Evolutionary conservation across 2,888 invertebrate species (phyloP).

Genomic region (Dilophus febrilis): DNA sequence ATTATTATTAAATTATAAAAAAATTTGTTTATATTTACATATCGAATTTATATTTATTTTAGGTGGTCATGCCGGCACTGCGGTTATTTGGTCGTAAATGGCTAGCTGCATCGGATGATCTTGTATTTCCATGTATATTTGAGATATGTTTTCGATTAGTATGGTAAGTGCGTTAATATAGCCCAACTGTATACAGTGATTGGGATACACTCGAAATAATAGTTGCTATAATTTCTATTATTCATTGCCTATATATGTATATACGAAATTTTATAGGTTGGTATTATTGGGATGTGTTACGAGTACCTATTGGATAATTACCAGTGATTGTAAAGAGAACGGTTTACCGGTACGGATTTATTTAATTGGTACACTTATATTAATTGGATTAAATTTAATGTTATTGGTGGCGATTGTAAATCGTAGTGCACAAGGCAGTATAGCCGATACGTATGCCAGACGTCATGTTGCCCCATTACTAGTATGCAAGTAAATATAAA

Average conservation of each 20-base stretch:
- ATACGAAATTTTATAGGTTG: slow-evolving; percentile 46
- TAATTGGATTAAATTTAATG: slow-evolving; percentile 45
- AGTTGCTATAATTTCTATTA: slow-evolving; percentile 1
- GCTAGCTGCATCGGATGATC: slow-evolving; percentile 82
- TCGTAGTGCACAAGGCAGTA: slow-evolving; percentile 59
- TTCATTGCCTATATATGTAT: slow-evolving; percentile 4
- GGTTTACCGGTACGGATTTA: slow-evolving; percentile 53
- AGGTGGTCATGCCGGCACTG: slow-evolving; percentile 60
- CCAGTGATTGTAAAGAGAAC: slow-evolving; percentile 50
- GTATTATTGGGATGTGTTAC: slow-evolving; percentile 46
- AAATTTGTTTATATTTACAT: too few relatives aligned
- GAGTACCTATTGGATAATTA: slow-evolving; percentile 44
- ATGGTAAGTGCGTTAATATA: slow-evolving; percentile 51
- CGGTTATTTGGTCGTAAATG: slow-evolving; percentile 76
- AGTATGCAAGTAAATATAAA: slow-evolving; percentile 43
- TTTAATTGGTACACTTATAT: slow-evolving; percentile 49
- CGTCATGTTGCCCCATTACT: slow-evolving; percentile 53
- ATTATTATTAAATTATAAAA: too few relatives aligned
- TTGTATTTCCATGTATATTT: slow-evolving; percentile 73
- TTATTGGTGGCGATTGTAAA: slow-evolving; percentile 47
- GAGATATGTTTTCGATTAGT: slow-evolving; percentile 53
- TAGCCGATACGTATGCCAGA: slow-evolving; percentile 54
- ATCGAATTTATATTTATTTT: not conserved
- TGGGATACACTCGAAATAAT: too few relatives aligned
- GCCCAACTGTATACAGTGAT: too few relatives aligned